Evolutionary conservation across 53 echinoderm and acorn worm genomes (phyloP), one percentile per base, ranked within the genome.

Genomic region (Patiria pectinifera): DNA sequence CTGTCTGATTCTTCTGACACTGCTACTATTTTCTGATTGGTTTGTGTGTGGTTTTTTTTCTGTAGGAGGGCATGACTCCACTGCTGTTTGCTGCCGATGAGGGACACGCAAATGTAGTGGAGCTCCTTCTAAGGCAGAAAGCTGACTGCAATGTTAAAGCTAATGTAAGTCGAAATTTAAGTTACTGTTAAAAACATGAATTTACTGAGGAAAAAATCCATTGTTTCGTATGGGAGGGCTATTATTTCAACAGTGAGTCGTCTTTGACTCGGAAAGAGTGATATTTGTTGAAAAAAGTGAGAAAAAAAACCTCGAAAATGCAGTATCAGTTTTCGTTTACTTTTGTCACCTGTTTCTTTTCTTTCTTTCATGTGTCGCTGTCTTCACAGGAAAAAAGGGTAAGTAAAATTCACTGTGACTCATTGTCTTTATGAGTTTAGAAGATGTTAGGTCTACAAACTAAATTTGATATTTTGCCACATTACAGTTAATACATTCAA

Each of bases 61-160:
- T 66, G 11, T 18, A 95, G 96, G 95, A 96, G 69, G 97, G 98
- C 4, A 98, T 96, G 85, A 96, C 98, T 7, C 93, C 98, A 1
- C 78, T 98, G 59, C 95, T 95, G 45, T 78, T 95, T 85, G 98
- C 98, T 23, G 95, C 98, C 0, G 98, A 98, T 47, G 89, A 85
- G 44, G 98, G 98, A 19, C 91, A 96, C 69, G 94, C 95, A 12
- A 83, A 88, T 46, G 89, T 94, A 45, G 94, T 95, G 2, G 95
- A 96, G 53, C 85, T 95, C 1, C 89, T 98, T 19, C 94, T 98
- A 4, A 92, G 82, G 5, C 80, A 92, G 14, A 91, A 92, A 74
- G 96, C 98, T 21, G 91, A 92, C 79, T 95, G 95, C n/a, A 95
- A 96, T 81, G 92, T 93, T 19, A 95, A 94, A 89, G 93, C 98